phyloP scores from a whole-genome alignment of 2,888 invertebrate genomes.

The Pristionchus mayeri region DNA sequence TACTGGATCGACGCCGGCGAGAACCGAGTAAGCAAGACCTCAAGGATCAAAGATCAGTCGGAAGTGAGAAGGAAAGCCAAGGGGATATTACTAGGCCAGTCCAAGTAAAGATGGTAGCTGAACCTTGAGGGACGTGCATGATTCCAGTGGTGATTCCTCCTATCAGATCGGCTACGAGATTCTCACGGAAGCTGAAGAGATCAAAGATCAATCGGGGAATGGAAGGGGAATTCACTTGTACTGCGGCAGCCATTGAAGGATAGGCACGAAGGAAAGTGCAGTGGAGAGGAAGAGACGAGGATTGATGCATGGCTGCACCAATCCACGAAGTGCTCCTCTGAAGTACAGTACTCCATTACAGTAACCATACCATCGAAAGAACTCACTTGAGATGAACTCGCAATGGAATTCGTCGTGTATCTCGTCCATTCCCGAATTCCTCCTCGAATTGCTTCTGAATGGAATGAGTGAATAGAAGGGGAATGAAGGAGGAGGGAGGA shows the following conservation, averaged over 20 bases:
- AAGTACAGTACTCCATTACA: neutral
- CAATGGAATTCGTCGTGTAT: neutral
- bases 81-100: no score
- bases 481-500: neutral
- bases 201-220: constrained; percentile 30
- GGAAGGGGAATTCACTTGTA: constrained; percentile 23
- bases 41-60: neutral
- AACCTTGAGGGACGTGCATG: constrained; percentile 50
- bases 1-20: constrained; percentile 35
- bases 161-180: constrained; percentile 30
- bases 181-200: constrained; percentile 26
- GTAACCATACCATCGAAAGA: constrained; percentile 18
- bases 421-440: constrained; percentile 20
- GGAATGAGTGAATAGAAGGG: neutral
- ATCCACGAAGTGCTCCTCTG: neutral
- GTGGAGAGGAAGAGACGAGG: neutral
- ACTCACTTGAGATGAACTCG: constrained; percentile 31
- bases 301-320: neutral
- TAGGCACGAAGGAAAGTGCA: constrained; percentile 36
- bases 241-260: constrained; percentile 36
- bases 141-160: constrained; percentile 50
- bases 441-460: constrained; percentile 46
- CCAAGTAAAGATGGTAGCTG: constrained; percentile 17
- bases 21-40: constrained; percentile 41
- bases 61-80: neutral